A percentile compares a stretch with the other conserved stretches of the same genome.
phyloP scores from a whole-genome alignment of 2,797 vertebrate species.

The Selene dorsalis region DNA sequence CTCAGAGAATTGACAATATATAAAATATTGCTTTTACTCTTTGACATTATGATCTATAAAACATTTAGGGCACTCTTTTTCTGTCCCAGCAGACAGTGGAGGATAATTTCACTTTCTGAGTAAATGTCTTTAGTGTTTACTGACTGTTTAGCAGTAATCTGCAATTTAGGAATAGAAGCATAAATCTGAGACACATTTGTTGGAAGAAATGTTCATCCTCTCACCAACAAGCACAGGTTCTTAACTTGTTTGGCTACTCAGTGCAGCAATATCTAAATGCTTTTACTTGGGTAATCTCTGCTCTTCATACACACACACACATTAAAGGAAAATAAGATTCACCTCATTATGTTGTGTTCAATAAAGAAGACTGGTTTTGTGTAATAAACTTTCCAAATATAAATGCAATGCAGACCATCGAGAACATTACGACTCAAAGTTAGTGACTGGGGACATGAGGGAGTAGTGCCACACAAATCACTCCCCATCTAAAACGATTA shows the following conservation, averaged over 20 bases:
- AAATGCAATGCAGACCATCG: constrained; percentile 30
- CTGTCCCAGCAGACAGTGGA: neutral
- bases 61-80: constrained; percentile 6
- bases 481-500: constrained; percentile 57
- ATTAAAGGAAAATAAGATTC: constrained; percentile 19
- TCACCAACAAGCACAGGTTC: constrained; percentile 6
- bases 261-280: constrained; percentile 17
- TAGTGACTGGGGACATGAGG: constrained; percentile 24
- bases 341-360: constrained; percentile 13
- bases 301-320: neutral
- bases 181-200: neutral
- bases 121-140: neutral
- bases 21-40: neutral
- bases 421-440: constrained; percentile 37
- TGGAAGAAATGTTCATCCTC: constrained; percentile 34
- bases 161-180: constrained; percentile 4
- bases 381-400: constrained; percentile 25
- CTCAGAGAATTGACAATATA: neutral
- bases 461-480: constrained; percentile 52
- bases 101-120: constrained; percentile 5
- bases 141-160: neutral
- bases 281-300: constrained; percentile 24
- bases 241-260: constrained; percentile 11
- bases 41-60: constrained; percentile 15
- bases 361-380: constrained; percentile 14